These are phyloP conservation scores for Saxidomus purpurata DNA, from an alignment of 1,140 invertebrate species.

Conservation along the genomic window DNA sequence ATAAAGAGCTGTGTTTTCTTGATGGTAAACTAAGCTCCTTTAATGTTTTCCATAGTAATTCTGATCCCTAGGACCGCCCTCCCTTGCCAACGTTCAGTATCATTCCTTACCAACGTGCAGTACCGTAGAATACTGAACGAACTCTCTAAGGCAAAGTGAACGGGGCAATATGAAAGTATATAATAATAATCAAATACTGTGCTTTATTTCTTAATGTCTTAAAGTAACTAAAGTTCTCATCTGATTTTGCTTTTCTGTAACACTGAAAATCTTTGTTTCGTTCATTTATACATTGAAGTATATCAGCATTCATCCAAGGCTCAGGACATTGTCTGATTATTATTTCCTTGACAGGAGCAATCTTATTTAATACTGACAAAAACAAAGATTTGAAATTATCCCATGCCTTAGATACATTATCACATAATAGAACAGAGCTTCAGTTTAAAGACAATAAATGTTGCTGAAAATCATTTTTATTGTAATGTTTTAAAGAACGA, in stretches of 20 bases:
- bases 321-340: conserved; percentile 38
- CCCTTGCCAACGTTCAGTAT: no score
- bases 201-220: no score
- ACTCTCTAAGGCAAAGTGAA: no score
- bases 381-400: conserved; percentile 37
- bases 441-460: conserved; percentile 23
- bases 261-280: no score
- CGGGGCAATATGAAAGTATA: no score
- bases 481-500: conserved; percentile 49
- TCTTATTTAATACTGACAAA: conserved; percentile 32
- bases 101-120: no score
- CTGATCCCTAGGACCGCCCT: no score
- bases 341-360: conserved; percentile 37
- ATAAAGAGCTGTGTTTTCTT: conserved; percentile 26
- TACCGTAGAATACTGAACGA: no score
- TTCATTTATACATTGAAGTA: conserved; percentile 28
- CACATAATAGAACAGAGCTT: conserved; percentile 27
- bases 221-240: conserved; percentile 28
- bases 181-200: no score
- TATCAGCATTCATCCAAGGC: conserved; percentile 43
- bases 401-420: conserved; percentile 42
- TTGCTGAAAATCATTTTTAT: conserved; percentile 34
- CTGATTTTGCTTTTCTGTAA: no score
- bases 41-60: no score
- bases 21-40: no score